These are phyloP conservation scores for Congeria kusceri DNA, from an alignment of 2,888 invertebrate genomes.

Conservation along the genomic window DNA sequence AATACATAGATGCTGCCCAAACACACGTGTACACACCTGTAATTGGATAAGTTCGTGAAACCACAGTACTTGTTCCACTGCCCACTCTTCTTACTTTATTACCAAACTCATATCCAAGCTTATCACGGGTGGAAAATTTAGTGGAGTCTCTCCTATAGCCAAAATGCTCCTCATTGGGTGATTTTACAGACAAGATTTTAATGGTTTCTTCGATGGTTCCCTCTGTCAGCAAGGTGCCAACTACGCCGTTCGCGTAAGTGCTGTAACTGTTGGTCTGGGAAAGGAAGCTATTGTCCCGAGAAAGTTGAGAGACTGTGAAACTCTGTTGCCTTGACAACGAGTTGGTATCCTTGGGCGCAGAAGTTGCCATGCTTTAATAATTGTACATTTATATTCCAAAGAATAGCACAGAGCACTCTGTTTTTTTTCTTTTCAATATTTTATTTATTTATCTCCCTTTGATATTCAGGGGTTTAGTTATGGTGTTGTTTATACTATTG, in stretches of 20 bases:
- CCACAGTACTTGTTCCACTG: slow-evolving; percentile 24
- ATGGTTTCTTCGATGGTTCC: slow-evolving; percentile 54
- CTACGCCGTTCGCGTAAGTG: slow-evolving; percentile 9
- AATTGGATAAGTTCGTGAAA: neutral
- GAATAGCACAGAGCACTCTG: too few species aligned
- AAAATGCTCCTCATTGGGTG: slow-evolving; percentile 41
- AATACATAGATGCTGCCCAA: too few species aligned
- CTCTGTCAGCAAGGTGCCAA: slow-evolving; percentile 38
- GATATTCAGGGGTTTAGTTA: too few species aligned
- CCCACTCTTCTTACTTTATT: slow-evolving; percentile 21
- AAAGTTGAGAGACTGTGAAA: slow-evolving; percentile 42
- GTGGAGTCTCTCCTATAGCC: slow-evolving; percentile 40
- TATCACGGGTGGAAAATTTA: slow-evolving; percentile 43
- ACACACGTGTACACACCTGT: neutral
- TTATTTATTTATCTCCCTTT: too few species aligned
- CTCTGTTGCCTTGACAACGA: slow-evolving; percentile 31
- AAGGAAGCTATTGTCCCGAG: slow-evolving; percentile 56
- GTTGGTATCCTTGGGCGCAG: slow-evolving; percentile 5
- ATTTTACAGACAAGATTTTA: slow-evolving; percentile 50
- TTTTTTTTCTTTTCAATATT: too few species aligned
- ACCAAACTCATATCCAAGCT: slow-evolving; percentile 32
- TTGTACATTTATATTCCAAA: neutral
- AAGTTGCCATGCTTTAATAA: neutral
- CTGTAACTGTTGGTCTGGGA: slow-evolving; percentile 37
- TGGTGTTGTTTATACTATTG: too few species aligned